phyloP scores from a whole-genome alignment of 2,888 invertebrate species.

The Drosophila acutilabella region DNA sequence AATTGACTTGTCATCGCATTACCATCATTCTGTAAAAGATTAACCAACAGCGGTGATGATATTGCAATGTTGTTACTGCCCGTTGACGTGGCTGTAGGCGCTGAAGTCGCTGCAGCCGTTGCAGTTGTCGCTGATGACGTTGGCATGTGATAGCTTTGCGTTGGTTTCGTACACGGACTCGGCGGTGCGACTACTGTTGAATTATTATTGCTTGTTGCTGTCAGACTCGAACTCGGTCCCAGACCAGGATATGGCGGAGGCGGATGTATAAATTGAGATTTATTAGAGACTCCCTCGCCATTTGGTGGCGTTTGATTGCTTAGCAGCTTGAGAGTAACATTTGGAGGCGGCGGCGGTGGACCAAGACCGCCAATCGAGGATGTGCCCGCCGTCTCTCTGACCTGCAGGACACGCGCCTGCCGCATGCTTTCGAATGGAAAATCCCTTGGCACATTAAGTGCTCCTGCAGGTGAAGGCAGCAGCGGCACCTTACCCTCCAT shows the following conservation, averaged over 20 bases:
- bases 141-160: conserved; percentile 46
- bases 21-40: conserved; percentile 94
- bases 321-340: conserved; percentile 79
- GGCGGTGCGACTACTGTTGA: conserved; percentile 29
- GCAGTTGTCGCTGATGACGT: conserved; percentile 28
- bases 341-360: conserved; percentile 66
- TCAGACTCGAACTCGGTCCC: conserved; percentile 55
- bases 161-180: conserved; percentile 39
- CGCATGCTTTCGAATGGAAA: conserved; percentile 97
- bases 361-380: conserved; percentile 55
- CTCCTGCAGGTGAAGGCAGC: conserved; percentile 86
- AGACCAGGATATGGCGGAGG: conserved; percentile 84
- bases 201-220: conserved; percentile 41
- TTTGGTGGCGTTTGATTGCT: conserved; percentile 73
- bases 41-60: conserved; percentile 95
- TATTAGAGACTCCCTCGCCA: conserved; percentile 64
- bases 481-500: conserved; percentile 90
- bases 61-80: conserved; percentile 88
- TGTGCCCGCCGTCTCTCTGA: conserved; percentile 87
- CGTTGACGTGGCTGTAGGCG: conserved; percentile 60
- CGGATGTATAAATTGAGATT: conserved; percentile 83
- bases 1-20: conserved; percentile 76
- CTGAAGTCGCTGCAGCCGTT: conserved; percentile 10
- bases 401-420: conserved; percentile 93
- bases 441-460: conserved; percentile 85